Percentiles rank a stretch among this genome's conserved stretches.
Conservation (phyloP, 2,797 vertebrate genomes). For the Chrysolophus pictus region DNA sequence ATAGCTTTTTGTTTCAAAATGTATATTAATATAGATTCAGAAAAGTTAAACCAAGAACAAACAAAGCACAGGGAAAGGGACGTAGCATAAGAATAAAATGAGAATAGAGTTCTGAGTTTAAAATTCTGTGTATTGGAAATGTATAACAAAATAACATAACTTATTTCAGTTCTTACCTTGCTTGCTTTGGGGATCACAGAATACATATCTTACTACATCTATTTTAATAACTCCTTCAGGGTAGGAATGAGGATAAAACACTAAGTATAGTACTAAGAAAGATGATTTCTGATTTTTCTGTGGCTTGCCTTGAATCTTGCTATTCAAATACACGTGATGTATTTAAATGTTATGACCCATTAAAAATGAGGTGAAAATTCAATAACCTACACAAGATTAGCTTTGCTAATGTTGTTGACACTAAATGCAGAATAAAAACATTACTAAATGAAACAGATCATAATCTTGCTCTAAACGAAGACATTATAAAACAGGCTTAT, state of each 20-base stretch:
- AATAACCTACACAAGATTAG: constrained; percentile 12
- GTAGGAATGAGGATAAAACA: too few species aligned
- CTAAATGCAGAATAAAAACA: constrained; percentile 10
- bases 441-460: constrained; percentile 39
- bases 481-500: constrained; percentile 13
- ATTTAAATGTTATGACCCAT: background rate
- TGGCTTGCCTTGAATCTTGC: background rate
- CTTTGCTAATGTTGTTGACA: constrained; percentile 46
- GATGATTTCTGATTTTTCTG: background rate
- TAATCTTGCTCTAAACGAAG: constrained; percentile 42
- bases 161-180: background rate
- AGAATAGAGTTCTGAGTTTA: background rate
- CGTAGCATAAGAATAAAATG: background rate
- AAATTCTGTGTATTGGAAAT: background rate
- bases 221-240: too few species aligned
- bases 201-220: background rate
- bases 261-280: background rate
- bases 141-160: background rate
- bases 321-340: background rate
- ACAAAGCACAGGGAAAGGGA: background rate
- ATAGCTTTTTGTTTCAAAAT: background rate
- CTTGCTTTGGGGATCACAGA: background rate
- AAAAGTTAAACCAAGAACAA: background rate
- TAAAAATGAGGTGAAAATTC: constrained; percentile 26
- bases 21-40: background rate